These are phyloP conservation scores for Actenoides hombroni DNA, from an alignment of 2,113 vertebrate species.

Conservation along the genomic window DNA sequence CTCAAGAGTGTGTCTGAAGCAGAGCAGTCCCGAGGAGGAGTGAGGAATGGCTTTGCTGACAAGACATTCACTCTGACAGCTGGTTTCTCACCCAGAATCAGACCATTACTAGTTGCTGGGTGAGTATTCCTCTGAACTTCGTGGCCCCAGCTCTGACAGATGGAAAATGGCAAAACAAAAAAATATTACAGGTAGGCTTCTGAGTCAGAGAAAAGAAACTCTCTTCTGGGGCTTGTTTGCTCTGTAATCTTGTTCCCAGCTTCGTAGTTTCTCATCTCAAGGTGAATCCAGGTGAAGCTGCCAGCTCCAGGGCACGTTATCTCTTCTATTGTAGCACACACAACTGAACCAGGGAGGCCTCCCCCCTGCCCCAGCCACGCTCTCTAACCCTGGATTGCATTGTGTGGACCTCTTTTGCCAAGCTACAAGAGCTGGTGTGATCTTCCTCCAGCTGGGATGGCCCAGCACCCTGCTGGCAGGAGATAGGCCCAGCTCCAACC, in stretches of 20 bases:
- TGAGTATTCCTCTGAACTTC: background rate
- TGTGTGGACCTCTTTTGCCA: background rate
- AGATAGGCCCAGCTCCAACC: background rate
- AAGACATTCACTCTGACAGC: background rate
- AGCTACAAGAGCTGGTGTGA: background rate
- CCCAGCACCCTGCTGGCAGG: background rate
- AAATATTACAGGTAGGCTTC: background rate
- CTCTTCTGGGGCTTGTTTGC: background rate
- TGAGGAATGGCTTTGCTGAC: background rate
- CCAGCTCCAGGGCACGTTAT: background rate
- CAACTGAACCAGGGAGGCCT: background rate
- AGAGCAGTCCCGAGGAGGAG: background rate
- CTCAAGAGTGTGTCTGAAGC: background rate
- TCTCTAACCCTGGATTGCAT: accelerated
- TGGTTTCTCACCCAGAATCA: background rate
- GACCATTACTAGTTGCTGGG: background rate
- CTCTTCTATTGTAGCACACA: background rate
- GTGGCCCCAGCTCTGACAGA: background rate
- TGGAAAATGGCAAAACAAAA: background rate
- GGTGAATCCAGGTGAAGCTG: background rate
- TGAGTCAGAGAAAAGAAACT: background rate
- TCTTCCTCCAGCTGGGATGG: background rate
- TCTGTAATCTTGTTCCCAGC: background rate
- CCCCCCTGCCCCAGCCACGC: background rate
- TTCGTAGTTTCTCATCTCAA: background rate